These are phyloP conservation scores for Steinernema scapterisci DNA, from an alignment of 2,888 invertebrate genomes.

Conservation along the genomic window DNA sequence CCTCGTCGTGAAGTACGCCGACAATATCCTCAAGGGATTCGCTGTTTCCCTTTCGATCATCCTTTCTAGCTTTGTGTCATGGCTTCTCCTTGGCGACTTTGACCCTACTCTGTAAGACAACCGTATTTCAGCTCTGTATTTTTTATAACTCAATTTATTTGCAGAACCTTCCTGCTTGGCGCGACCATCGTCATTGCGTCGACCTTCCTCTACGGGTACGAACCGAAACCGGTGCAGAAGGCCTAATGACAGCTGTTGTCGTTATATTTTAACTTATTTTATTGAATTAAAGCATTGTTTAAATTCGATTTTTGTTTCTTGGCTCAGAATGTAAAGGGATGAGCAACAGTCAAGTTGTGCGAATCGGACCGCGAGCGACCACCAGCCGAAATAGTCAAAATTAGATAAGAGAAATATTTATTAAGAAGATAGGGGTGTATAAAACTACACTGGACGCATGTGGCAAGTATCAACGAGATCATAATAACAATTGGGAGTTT, in stretches of 20 bases:
- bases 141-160: no score
- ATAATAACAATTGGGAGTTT: constrained; percentile 20
- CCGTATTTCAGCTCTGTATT: constrained; percentile 24
- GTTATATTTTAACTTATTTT: no score
- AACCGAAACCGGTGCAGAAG: constrained; percentile 42
- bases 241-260: not conserved
- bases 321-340: no score
- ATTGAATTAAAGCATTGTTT: not conserved
- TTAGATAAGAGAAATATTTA: no score
- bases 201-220: constrained; percentile 70
- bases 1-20: constrained; percentile 73
- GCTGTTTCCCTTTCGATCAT: constrained; percentile 72
- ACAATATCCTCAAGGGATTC: constrained; percentile 73
- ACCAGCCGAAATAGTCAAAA: no score
- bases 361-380: no score
- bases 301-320: no score
- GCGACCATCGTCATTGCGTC: constrained; percentile 70
- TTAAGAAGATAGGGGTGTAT: no score
- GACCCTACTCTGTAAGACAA: constrained; percentile 67
- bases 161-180: constrained; percentile 70
- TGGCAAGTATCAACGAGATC: not conserved
- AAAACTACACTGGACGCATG: no score
- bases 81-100: constrained; percentile 70
- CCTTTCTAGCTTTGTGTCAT: constrained; percentile 71
- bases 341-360: no score